Base-by-base conservation (phyloP, 1,140 invertebrate species). In the Drosophila bocki region DNA sequence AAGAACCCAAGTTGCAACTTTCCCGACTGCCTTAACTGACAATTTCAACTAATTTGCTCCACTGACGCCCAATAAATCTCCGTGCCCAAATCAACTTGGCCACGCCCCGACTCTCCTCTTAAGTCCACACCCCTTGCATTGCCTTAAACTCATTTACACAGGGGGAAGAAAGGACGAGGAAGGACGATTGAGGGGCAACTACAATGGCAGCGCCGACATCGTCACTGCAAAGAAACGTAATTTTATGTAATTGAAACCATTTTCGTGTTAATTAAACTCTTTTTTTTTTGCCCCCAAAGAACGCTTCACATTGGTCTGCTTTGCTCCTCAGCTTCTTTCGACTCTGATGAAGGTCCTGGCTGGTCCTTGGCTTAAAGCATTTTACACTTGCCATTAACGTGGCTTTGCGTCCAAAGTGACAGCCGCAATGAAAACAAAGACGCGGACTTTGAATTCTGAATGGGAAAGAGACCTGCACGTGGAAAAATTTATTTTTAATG, bases 251-350 rank as follows among this genome's bases (percentile, higher is more conserved):
- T 90, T 90, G 85, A 90, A 90, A 90, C 85, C 85, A 90, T 90
- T 90, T 90, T 90, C 85, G 85, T 90, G 85, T 90, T 90, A 90
- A 90, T 90, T 90, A 90, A 90, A 90, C 85, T 90, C 85, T 90
- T 88, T 79, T 86, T 60, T 83, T 22, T 22, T 22, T 84, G 33
- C 64, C 71, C 50, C 53, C 51, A 17, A 56, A 74, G 44, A 58
- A 64, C 48, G 53, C 45, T 75, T 64, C 45, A 50, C 61, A 33
- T 63, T 47, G 50, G 39, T 35, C 39, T 44, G 53, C 41, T 32
- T 48, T 67, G 35, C 56, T 68, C 9, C 48, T 51, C 26, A 22
- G 8, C 22, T 57, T 47, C 33, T 50, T 35, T 29, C 33, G 45
- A 65, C 33, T 48, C 74, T 68, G 70, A 67, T 58, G 42, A 45